Conservation (phyloP, 2,888 invertebrate genomes). For the Deilephila elpenor region DNA sequence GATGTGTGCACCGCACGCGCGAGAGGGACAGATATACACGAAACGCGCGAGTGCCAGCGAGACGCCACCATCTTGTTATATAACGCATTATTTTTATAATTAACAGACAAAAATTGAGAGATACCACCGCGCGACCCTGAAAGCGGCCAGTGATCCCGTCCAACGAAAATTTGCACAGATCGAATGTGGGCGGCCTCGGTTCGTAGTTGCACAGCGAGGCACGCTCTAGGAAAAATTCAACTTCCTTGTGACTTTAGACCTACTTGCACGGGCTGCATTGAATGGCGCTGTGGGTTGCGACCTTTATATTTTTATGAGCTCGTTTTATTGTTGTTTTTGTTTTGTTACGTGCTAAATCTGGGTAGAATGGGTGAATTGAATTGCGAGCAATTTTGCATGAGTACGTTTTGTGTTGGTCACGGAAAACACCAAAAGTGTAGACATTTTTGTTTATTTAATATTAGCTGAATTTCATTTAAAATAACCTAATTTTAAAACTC, state of each 20-base stretch:
- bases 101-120: constrained; percentile 84
- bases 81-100: constrained; percentile 85
- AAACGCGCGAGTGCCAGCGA: constrained; percentile 50
- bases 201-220: constrained; percentile 70
- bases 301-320: constrained; percentile 15
- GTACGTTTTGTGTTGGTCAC: not conserved
- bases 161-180: constrained; percentile 83
- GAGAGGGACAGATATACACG: constrained; percentile 57
- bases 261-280: constrained; percentile 26
- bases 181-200: constrained; percentile 84
- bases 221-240: constrained; percentile 66
- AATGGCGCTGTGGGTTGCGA: constrained; percentile 6
- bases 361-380: not conserved
- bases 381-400: not conserved
- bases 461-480: too few species aligned
- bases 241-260: constrained; percentile 63
- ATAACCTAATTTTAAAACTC: too few species aligned
- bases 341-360: not conserved
- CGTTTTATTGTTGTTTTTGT: constrained; percentile 6
- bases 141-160: constrained; percentile 77
- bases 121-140: constrained; percentile 81
- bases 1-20: constrained; percentile 72
- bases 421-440: too few species aligned
- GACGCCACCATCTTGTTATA: constrained; percentile 70
- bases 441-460: too few species aligned